phyloP scores from a whole-genome alignment of 2,888 invertebrate genomes.

The Panzeria rudis region DNA sequence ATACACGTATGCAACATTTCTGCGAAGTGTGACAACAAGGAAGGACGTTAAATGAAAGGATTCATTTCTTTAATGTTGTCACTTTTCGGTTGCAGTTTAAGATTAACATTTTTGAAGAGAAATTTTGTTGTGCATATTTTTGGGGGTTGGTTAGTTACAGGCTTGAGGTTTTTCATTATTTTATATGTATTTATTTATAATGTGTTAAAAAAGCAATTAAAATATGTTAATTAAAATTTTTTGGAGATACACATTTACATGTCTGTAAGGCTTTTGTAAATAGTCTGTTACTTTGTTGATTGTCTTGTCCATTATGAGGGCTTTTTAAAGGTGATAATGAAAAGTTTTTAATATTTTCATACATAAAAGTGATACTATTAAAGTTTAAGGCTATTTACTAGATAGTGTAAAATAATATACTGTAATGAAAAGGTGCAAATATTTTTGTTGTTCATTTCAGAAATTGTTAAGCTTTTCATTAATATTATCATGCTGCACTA shows the following conservation, averaged over 20 bases:
- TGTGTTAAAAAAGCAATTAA: slow-evolving; percentile 20
- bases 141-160: slow-evolving; percentile 17
- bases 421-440: neutral
- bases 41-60: slow-evolving; percentile 10
- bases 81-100: slow-evolving; percentile 14
- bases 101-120: slow-evolving; percentile 14
- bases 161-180: neutral
- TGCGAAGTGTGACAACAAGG: neutral
- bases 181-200: neutral
- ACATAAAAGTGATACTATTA: neutral
- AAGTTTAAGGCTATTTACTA: slow-evolving; percentile 36
- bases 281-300: slow-evolving; percentile 27
- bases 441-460: neutral
- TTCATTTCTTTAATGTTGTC: slow-evolving; percentile 17
- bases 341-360: neutral
- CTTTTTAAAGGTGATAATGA: neutral
- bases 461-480: no score
- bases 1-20: slow-evolving; percentile 25
- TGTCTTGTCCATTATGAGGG: slow-evolving; percentile 3
- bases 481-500: no score
- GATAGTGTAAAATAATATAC: neutral
- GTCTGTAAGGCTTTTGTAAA: slow-evolving; percentile 5
- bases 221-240: slow-evolving; percentile 4
- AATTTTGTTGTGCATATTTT: slow-evolving; percentile 7
- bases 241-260: neutral